Evolutionary conservation across 2,888 invertebrate genomes (phyloP), one percentile per base, ranked within the genome.

Genomic region (Cyclophora punctaria): DNA sequence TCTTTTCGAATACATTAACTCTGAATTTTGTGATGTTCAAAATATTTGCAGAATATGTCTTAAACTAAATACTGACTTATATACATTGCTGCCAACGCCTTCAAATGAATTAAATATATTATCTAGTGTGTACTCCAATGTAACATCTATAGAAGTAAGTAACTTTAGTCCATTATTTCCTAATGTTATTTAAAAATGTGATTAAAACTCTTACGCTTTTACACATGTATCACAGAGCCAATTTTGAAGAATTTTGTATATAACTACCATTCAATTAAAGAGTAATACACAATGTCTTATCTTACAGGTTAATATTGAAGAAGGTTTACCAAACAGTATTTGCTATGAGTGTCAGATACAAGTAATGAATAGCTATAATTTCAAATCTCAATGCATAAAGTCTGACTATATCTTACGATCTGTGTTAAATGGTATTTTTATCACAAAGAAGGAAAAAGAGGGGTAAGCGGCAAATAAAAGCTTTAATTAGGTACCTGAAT

Each of bases 41-140:
- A 80, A 74, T 56, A 62, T 89, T 48, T 90, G 90, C 59, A 75
- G 90, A 51, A 79, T 88, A 57, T 90, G 90, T 66, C 67, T 90
- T 42, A 57, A 62, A 59, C 75, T 68, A 55, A 73, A 67, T 41
- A 73, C 61, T 46, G 58, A 63, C 3, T 73, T 89, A 69, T 69
- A 73, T 60, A 75, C 87, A 2, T 54, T 81, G 47, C 72, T 44
- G 66, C 67, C 20, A 20, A 20, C 20, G 2, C 20, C 20, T 20
- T 20, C n/a, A 63, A 74, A 52, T 7, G 73, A 79, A 48, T 62
- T 71, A 48, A 66, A 67, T 55, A 48, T 77, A 62, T 54, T 83
- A 35, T 60, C 67, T 33, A 69, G 80, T 52, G 84, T 87, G 74
- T 75, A 80, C 60, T 65, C 71, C 35, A 56, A 75, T n/a, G 58